Evolutionary conservation across 1,140 invertebrate species (phyloP), one percentile per base, ranked within the genome.

Genomic region (Brachionus sp.): DNA sequence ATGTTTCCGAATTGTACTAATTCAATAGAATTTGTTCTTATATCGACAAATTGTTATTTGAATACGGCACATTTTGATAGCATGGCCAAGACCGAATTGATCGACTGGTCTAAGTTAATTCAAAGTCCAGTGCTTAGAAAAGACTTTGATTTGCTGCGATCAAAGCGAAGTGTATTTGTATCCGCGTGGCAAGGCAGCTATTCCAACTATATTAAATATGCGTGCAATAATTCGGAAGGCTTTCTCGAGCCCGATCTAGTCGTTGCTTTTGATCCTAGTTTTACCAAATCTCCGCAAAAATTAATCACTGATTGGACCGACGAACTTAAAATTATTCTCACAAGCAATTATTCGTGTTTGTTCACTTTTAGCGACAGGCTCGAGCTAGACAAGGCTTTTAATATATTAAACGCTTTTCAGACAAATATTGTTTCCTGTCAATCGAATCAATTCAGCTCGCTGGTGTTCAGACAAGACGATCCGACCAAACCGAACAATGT

Each of bases 111-210:
- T 2, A 75, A 75, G 13, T 39, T 75, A 0, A 2, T 75, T 10
- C 70, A 75, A n/a, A 75, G 44, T 46, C 70, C 70, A 25, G 19
- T 75, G 12, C 42, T 75, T 1, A 75, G 44, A 75, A 75, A 75
- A 46, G 44, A 75, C 42, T 9, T 25, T 10, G 23, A 75, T 13
- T 29, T 75, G 39, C 46, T 75, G 33, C 19, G 39, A 10, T 46
- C 37, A 12, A 75, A 75, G 44, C 19, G 39, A 12, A 25, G 25
- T 7, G n/a, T 80, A 3, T 44, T 23, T 35, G 4, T 80, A n/a
- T 80, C 77, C 1, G 33, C 13, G n/a, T 80, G 77, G 77, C 77
- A 80, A 80, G 77, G 77, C n/a, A 80, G 77, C 37, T 80, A 80
- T 13, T 35, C 77, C 1, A 80, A 57, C 23, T 80, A 62, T 33